Percentiles rank a stretch among this genome's conserved stretches.
Conservation (phyloP, 2,888 invertebrate genomes). For the Pegoplata infirma region DNA sequence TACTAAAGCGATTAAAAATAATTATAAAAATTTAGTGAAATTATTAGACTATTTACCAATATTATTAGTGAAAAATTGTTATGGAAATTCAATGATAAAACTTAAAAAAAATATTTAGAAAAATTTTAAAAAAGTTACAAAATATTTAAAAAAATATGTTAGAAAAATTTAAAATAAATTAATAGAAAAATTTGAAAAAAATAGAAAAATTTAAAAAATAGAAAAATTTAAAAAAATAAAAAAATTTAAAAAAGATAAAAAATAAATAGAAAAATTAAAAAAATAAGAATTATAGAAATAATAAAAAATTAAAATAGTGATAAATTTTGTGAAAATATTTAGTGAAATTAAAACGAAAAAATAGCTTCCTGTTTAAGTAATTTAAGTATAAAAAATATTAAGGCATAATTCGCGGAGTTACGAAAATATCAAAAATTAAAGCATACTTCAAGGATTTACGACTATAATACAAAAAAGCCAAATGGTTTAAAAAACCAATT, state of each 20-base stretch:
- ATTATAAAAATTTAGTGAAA: background rate
- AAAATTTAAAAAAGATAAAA: too few relatives aligned
- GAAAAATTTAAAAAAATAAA: too few relatives aligned
- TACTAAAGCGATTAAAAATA: background rate
- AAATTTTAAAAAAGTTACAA: too few relatives aligned
- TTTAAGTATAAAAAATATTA: background rate
- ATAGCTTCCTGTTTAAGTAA: background rate
- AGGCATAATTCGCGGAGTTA: too few relatives aligned
- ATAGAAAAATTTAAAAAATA: too few relatives aligned
- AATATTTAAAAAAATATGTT: too few relatives aligned
- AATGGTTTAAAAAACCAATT: too few relatives aligned
- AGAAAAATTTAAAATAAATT: too few relatives aligned
- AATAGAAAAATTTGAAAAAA: too few relatives aligned
- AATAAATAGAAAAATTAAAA: too few relatives aligned
- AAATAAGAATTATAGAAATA: too few relatives aligned
- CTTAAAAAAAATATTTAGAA: background rate
- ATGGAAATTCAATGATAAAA: background rate
- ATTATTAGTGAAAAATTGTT: background rate
- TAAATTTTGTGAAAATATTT: background rate
- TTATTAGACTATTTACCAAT: background rate
- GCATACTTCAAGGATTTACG: slow-evolving; percentile 4
- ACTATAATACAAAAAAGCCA: too few relatives aligned
- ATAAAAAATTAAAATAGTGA: background rate
- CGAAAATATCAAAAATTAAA: background rate
- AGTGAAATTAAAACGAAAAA: background rate